phyloP scores from a whole-genome alignment of 2,888 invertebrate species.

The Melikaiella ostensackeni region DNA sequence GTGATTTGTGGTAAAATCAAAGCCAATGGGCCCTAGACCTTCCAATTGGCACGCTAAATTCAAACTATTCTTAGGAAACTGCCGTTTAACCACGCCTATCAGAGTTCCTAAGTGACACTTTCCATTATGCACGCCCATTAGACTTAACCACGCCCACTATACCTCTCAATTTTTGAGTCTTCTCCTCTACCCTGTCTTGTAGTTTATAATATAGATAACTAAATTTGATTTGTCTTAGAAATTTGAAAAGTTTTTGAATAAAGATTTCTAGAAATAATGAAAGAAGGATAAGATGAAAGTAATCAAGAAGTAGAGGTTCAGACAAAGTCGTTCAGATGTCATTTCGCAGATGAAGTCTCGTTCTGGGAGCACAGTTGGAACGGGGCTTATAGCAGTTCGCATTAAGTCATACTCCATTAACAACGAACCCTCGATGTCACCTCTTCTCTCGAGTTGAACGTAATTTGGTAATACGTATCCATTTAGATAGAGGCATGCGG shows the following conservation, averaged over 20 bases:
- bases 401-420: slow-evolving; percentile 39
- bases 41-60: no score
- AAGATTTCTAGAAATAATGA: not conserved
- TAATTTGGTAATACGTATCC: slow-evolving; percentile 39
- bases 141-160: no score
- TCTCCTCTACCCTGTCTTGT: no score
- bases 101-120: no score
- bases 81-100: no score
- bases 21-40: no score
- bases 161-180: no score
- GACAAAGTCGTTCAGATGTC: not conserved
- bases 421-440: slow-evolving; percentile 35
- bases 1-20: no score
- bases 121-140: no score
- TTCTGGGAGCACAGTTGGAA: slow-evolving; percentile 20
- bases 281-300: not conserved
- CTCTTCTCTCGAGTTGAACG: slow-evolving; percentile 35
- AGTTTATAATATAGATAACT: no score
- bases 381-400: slow-evolving; percentile 30
- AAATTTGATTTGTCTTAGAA: not conserved
- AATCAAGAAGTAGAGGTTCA: not conserved
- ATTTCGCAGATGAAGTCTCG: slow-evolving; percentile 21
- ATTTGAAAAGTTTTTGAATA: slow-evolving; percentile 1
- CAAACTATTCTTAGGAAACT: no score
- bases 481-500: slow-evolving; percentile 37